Conservation (phyloP, 2,113 vertebrate species). For the Ranitomeya imitator region DNA sequence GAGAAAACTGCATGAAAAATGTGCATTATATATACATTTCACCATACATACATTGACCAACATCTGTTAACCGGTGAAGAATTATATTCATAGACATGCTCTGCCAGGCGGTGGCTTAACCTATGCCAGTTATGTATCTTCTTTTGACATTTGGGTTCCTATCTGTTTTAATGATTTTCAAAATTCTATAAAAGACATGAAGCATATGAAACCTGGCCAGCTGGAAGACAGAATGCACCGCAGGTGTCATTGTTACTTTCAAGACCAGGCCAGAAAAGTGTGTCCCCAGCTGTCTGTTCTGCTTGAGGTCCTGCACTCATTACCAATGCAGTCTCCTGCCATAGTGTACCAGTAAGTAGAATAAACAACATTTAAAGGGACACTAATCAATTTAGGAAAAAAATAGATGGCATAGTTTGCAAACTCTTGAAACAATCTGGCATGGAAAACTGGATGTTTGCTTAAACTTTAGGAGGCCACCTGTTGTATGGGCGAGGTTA, state of each 20-base stretch:
- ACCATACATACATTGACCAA: background rate
- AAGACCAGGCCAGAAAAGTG: slow-evolving; percentile 22
- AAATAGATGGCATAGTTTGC: background rate
- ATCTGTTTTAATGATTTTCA: background rate
- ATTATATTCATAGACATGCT: too few relatives aligned
- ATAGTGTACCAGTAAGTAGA: background rate
- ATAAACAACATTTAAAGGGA: slow-evolving; percentile 8
- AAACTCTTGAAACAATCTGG: background rate
- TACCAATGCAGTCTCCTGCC: background rate
- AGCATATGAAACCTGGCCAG: slow-evolving; percentile 14
- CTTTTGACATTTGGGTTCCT: background rate
- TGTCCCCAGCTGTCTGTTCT: slow-evolving; percentile 21
- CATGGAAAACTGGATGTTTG: background rate
- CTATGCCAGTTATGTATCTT: background rate
- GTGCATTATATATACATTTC: too few relatives aligned
- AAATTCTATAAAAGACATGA: slow-evolving; percentile 21
- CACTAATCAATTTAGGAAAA: background rate
- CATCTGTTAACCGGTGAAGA: background rate
- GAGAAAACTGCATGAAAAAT: too few relatives aligned
- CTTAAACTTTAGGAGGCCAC: background rate
- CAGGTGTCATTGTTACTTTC: slow-evolving; percentile 15
- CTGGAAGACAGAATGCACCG: background rate
- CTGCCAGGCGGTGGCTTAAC: background rate
- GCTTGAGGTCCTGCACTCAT: slow-evolving; percentile 28
- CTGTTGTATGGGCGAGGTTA: background rate